A percentile compares a stretch with the other conserved stretches of the same genome.
Conservation (phyloP, 2,113 vertebrate genomes). For the Rousettus leschenaultii region DNA sequence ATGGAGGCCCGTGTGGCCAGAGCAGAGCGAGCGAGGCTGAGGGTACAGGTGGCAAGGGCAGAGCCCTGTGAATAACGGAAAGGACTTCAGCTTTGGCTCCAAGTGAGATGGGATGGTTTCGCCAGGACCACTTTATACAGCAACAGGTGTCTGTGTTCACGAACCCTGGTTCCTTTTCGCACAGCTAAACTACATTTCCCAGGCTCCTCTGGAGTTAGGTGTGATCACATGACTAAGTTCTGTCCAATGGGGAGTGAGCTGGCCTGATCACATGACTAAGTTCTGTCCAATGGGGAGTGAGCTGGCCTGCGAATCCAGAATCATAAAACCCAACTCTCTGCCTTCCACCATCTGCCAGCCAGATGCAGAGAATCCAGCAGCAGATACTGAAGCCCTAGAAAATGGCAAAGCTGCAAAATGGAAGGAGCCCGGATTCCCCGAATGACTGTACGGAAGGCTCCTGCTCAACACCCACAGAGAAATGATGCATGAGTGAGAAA, state of each 20-base stretch:
- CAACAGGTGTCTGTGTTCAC: neutral
- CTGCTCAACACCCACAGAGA: neutral
- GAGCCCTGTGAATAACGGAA: neutral
- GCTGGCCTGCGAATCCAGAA: neutral
- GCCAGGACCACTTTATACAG: neutral
- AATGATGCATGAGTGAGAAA: neutral
- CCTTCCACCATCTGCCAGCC: conserved; percentile 23
- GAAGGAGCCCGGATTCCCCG: neutral
- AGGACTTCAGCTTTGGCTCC: neutral
- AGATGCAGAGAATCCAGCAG: conserved; percentile 24
- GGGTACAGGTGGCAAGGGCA: neutral
- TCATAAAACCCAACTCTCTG: neutral
- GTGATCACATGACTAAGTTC: neutral
- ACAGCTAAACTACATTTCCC: conserved; percentile 26
- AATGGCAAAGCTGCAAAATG: conserved; percentile 17
- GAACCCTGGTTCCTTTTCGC: neutral
- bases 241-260: neutral
- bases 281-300: neutral
- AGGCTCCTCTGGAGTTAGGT: conserved; percentile 3
- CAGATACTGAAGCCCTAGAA: neutral
- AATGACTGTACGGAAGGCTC: neutral
- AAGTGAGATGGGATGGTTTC: neutral
- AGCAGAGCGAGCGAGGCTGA: neutral
- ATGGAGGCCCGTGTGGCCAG: neutral
- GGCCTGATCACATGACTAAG: neutral